phyloP scores from a whole-genome alignment of 2,888 invertebrate species.

The Melanchra persicariae region DNA sequence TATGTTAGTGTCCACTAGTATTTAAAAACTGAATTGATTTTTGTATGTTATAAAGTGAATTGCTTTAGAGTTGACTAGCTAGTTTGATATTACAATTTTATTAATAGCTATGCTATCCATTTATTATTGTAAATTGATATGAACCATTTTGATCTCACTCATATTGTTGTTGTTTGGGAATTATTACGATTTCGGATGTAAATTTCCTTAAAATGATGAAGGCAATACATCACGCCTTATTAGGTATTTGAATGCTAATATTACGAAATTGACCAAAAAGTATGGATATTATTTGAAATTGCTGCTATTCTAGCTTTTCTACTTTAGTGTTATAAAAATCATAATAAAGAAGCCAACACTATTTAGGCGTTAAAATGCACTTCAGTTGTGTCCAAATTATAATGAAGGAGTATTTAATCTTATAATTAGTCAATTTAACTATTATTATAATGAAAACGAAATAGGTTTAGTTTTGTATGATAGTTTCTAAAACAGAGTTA shows the following conservation, averaged over 20 bases:
- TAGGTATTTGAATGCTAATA: constrained; percentile 76
- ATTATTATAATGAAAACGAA: constrained; percentile 78
- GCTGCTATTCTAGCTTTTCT: constrained; percentile 82
- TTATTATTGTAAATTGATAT: constrained; percentile 75
- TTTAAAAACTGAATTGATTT: constrained; percentile 63
- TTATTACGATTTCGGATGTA: constrained; percentile 71
- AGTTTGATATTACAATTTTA: constrained; percentile 66
- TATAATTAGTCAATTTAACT: constrained; percentile 86
- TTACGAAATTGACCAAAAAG: constrained; percentile 84
- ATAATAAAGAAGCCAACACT: constrained; percentile 73
- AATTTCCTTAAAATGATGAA: constrained; percentile 74
- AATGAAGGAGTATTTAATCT: constrained; percentile 81
- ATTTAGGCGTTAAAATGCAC: constrained; percentile 73
- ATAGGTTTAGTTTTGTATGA: constrained; percentile 83
- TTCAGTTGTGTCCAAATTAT: constrained; percentile 82
- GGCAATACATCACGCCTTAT: constrained; percentile 84
- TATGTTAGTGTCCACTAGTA: constrained; percentile 71
- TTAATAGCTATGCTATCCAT: constrained; percentile 67
- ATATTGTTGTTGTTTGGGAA: constrained; percentile 79
- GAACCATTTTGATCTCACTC: constrained; percentile 85
- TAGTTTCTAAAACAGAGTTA: constrained; percentile 77
- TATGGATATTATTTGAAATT: constrained; percentile 77
- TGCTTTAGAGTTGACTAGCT: constrained; percentile 69
- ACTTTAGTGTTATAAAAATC: constrained; percentile 78
- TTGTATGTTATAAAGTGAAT: constrained; percentile 69